Evolutionary conservation across 2,888 invertebrate genomes (phyloP), one percentile per base, ranked within the genome.

Genomic region (Neoscelio sp.): DNA sequence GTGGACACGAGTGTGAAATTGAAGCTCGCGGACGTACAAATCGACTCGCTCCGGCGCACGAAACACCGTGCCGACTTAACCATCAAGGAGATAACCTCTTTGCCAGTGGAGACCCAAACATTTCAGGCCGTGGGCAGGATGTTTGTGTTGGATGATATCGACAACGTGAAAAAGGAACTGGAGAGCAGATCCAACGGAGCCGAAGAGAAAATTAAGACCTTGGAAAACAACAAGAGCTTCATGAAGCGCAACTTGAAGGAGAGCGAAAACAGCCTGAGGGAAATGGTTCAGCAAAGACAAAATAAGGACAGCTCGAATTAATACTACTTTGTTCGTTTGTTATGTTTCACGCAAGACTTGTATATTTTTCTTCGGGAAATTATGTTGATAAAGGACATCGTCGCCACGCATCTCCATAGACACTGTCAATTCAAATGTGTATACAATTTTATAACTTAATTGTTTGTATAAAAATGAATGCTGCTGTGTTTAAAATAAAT

Each of bases 51-150:
- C 44, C 94, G 93, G 84, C 92, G 94, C 74, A 92, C 92, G 54
- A 94, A 95, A 84, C 93, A 94, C 80, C 95, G 95, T 87, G 93
- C 95, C 65, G 92, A 94, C 80, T 91, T 96, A 54, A 97, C 96
- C 30, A 93, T 80, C 62, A 92, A 91, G 83, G 94, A 94, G 88
- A 92, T 94, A 62, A 89, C 89, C 71, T 88, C 92, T 7, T 91
- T 96, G 76, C 93, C 94, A 54, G 89, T 92, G 68, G 92, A 91
- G 13, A 95, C 95, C 0, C 94, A 92, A 85, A 95, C 95, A 0
- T 97, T 95, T 86, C 95, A 96, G 91, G 94, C 95, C 18, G 93
- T 97, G 1, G 97, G 97, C 4, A 92, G 97, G 89, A 96, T 96
- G 95, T 97, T 97, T 88, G 91, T 97, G 12, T 91, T 95, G 20